Base-by-base conservation (phyloP, 35 echinoderm and acorn worm species). In the Chiridota heheva region DNA sequence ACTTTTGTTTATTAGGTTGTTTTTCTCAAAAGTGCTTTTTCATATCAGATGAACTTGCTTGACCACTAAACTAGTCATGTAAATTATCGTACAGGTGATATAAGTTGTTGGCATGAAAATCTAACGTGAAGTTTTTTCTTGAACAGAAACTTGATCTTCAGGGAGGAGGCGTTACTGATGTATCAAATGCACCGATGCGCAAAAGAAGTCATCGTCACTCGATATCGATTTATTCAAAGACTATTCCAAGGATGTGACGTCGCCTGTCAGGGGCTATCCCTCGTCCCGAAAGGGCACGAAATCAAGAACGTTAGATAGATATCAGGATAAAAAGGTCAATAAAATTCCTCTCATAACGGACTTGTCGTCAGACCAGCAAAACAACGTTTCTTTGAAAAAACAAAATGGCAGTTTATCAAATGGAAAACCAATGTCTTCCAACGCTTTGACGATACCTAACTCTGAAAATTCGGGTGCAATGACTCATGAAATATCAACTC, bases 161-260 rank as follows among this genome's bases (percentile, higher is more conserved):
- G n/a, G n/a, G n/a, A n/a, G n/a, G n/a, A n/a, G n/a, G n/a, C n/a
- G n/a, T n/a, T n/a, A n/a, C n/a, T n/a, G n/a, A n/a, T n/a, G n/a
- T n/a, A n/a, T n/a, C n/a, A n/a, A n/a, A n/a, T n/a, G n/a, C n/a
- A n/a, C n/a, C n/a, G n/a, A n/a, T n/a, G n/a, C n/a, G n/a, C n/a
- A n/a, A n/a, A n/a, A n/a, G n/a, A n/a, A n/a, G n/a, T n/a, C n/a
- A n/a, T n/a, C n/a, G n/a, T n/a, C n/a, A n/a, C n/a, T n/a, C n/a
- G n/a, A n/a, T n/a, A n/a, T n/a, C n/a, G n/a, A 98, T 49, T 85
- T 98, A 28, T 98, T 85, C 43, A 98, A 91, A 59, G 95, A 98
- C 44, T 98, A 98, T 70, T 97, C 95, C 43, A 98, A 98, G 61
- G 88, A 93, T 40, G 85, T 93, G 3, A 73, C 84, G 5, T 88